Conservation (phyloP, 53 echinoderm and acorn worm species). For the Hippasteria phrygiana region DNA sequence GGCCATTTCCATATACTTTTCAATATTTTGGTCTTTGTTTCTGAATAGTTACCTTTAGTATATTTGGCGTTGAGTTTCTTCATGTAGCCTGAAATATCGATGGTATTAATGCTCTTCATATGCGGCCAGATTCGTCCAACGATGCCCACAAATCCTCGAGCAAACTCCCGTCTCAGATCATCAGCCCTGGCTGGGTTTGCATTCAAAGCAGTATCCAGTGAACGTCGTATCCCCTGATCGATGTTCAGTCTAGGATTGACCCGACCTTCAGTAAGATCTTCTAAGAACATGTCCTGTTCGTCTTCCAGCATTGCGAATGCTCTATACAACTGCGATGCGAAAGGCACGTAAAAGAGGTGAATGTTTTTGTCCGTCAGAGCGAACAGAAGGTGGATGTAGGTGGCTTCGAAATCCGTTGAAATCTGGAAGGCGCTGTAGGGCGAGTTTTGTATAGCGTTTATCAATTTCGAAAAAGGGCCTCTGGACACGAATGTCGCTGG, state of each 20-base stretch:
- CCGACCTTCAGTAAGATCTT: slow-evolving; percentile 77
- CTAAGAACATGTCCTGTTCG: slow-evolving; percentile 57
- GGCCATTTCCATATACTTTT: neutral
- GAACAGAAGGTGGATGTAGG: slow-evolving; percentile 48
- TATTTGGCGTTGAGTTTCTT: slow-evolving; percentile 47
- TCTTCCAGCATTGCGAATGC: slow-evolving; percentile 53
- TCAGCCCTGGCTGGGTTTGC: slow-evolving; percentile 58
- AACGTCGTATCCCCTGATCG: slow-evolving; percentile 16
- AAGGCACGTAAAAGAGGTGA: neutral
- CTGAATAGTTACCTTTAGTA: slow-evolving; percentile 35
- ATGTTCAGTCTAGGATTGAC: slow-evolving; percentile 64
- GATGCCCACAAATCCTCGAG: slow-evolving; percentile 64
- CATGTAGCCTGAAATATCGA: slow-evolving; percentile 56
- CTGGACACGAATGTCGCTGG: slow-evolving; percentile 37
- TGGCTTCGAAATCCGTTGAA: slow-evolving; percentile 64
- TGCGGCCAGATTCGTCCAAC: slow-evolving; percentile 59
- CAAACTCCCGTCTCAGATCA: slow-evolving; percentile 62
- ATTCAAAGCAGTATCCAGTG: slow-evolving; percentile 32
- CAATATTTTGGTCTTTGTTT: too few relatives aligned
- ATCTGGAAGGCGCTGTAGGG: slow-evolving; percentile 46
- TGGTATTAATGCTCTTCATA: neutral
- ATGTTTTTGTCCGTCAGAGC: slow-evolving; percentile 38
- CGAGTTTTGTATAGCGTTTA: neutral
- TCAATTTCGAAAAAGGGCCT: neutral
- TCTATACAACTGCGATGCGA: slow-evolving; percentile 37